Evolutionary conservation across 2,113 vertebrate genomes (phyloP).

Genomic region (Calypte anna): DNA sequence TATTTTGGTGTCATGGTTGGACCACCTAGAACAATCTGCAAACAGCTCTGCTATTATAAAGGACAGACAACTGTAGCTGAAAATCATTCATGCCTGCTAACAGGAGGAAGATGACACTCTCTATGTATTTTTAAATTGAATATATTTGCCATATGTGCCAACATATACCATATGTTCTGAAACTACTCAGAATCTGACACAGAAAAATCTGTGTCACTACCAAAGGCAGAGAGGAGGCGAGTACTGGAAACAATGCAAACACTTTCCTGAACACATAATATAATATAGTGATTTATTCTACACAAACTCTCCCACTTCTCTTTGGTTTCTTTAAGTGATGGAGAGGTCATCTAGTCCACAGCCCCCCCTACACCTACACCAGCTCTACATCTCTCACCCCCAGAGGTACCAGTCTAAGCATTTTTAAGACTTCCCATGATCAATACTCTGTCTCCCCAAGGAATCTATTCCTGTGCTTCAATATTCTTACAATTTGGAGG

Average conservation of each 20-base stretch:
- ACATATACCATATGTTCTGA: background rate
- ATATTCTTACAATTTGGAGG: background rate
- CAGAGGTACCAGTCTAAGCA: background rate
- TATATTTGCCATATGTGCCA: background rate
- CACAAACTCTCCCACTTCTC: background rate
- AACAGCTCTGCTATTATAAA: background rate
- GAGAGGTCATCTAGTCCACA: background rate
- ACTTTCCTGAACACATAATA: background rate
- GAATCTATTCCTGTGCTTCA: background rate
- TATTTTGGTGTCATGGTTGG: constrained; percentile 4
- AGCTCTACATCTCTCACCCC: background rate
- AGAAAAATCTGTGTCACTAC: background rate
- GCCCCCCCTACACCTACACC: fast-evolving
- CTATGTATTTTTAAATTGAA: background rate
- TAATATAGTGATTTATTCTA: background rate
- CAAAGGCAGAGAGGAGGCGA: background rate
- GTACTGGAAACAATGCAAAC: background rate
- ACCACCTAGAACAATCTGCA: constrained; percentile 6
- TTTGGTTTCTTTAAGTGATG: background rate
- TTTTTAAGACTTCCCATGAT: background rate
- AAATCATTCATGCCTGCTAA: background rate
- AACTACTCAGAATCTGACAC: background rate
- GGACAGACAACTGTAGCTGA: background rate
- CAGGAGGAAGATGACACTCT: background rate
- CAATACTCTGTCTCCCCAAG: background rate